Conservation (phyloP, 2,888 invertebrate genomes). For the Platycheirus rosarum region DNA sequence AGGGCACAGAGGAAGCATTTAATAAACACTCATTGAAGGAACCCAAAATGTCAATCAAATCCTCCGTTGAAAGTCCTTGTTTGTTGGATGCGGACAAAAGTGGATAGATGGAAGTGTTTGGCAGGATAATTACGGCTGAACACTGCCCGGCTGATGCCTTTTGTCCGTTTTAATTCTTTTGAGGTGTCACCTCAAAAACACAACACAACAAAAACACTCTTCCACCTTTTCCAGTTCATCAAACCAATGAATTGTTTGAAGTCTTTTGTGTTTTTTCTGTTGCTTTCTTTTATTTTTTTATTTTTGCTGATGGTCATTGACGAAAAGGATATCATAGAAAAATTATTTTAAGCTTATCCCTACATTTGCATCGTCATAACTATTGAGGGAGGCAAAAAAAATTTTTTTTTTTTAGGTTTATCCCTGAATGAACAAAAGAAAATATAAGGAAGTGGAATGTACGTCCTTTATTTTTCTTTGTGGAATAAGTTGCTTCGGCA, state of each 20-base stretch:
- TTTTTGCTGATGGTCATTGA: slow-evolving; percentile 25
- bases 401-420: slow-evolving; percentile 27
- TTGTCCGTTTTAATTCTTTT: slow-evolving; percentile 51
- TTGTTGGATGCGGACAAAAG: slow-evolving; percentile 35
- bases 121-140: slow-evolving; percentile 55
- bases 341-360: slow-evolving; percentile 4
- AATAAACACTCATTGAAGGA: slow-evolving; percentile 63
- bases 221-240: slow-evolving; percentile 69
- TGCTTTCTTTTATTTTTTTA: too few relatives aligned
- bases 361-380: not conserved
- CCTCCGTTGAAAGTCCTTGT: slow-evolving; percentile 47
- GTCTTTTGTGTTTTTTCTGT: too few relatives aligned
- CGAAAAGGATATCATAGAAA: slow-evolving; percentile 13
- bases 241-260: slow-evolving; percentile 64
- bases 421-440: slow-evolving; percentile 37
- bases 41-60: slow-evolving; percentile 70
- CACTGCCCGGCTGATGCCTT: slow-evolving; percentile 28
- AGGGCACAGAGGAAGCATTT: slow-evolving; percentile 42
- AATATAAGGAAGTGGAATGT: slow-evolving; percentile 13
- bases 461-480: not conserved
- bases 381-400: slow-evolving; percentile 1
- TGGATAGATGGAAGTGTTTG: slow-evolving; percentile 12
- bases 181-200: slow-evolving; percentile 52
- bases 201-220: slow-evolving; percentile 9
- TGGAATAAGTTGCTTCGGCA: slow-evolving; percentile 6